Base-by-base conservation (phyloP, 2,888 invertebrate genomes). In the Hypena proboscidalis region DNA sequence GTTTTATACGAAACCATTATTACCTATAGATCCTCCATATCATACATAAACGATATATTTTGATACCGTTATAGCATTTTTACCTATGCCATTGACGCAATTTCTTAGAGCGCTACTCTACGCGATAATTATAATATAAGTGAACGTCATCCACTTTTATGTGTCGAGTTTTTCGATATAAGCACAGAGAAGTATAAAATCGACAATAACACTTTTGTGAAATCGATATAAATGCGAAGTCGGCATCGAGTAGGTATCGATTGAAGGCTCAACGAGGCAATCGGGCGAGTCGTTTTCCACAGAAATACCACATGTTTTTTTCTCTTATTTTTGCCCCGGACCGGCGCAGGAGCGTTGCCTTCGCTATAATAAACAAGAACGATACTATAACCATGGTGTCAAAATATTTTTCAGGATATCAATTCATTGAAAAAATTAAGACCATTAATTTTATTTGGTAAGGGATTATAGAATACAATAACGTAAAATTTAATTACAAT, bases 281-380 rank as follows among this genome's bases (percentile, higher is more conserved):
- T 83, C 81, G 76, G 59, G 59, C 71, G 74, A 68, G 71, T 74
- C 77, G 80, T 84, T 86, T 86, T 85, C 80, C 78, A 76, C 76
- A 70, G 81, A 82, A 84, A 80, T 77, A 69, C 80, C 74, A 69
- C 70, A 34, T 9, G 78, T 81, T 85, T 86, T 83, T 81, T 70
- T 67, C 69, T 77, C 69, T 85, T 83, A 80, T 83, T 87, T 83
- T 75, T 75, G 72, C 75, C 71, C 70, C 60, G 53, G 61, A 57
- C 58, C 70, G 74, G 67, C 77, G 75, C 81, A 84, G 83, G 87
- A 83, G 85, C 89, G 80, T 77, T 86, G 88, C 82, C 86, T 84
- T 67, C 70, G 64, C 67, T 73, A 73, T 77, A 76, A 78, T 80
- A 80, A 84, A 80, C 78, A 79, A 76, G 77, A 71, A 70, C 57